Evolutionary conservation across 2,888 invertebrate species (phyloP).

Genomic region (Hyposoter dolosus): DNA sequence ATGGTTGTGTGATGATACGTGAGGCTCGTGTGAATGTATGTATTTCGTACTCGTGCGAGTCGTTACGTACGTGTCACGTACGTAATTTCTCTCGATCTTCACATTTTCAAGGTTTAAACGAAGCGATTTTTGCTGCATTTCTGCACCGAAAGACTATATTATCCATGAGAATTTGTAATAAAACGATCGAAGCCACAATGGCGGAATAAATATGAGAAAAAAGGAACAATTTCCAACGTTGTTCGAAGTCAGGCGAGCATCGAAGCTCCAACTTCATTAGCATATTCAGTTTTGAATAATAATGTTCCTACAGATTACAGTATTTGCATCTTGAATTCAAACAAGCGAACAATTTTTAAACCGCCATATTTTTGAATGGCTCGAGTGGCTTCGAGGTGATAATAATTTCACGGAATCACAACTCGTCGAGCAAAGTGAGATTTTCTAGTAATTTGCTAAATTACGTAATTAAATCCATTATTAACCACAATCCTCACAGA

Average conservation of each 20-base stretch:
- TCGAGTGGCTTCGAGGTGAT: not conserved
- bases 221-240: slow-evolving; percentile 11
- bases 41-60: slow-evolving; percentile 38
- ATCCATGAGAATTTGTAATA: slow-evolving; percentile 27
- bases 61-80: slow-evolving; percentile 25
- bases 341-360: not conserved
- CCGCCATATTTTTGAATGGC: not conserved
- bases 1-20: slow-evolving; percentile 35
- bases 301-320: slow-evolving; percentile 6
- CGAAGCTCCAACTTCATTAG: slow-evolving; percentile 2
- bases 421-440: not conserved
- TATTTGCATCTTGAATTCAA: slow-evolving; percentile 21
- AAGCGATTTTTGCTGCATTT: slow-evolving; percentile 27
- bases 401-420: not conserved
- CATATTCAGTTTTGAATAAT: slow-evolving; percentile 39
- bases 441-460: not conserved
- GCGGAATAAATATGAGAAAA: slow-evolving; percentile 42
- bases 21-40: slow-evolving; percentile 56
- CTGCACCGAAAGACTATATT: not conserved
- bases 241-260: not conserved
- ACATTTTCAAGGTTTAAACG: not conserved
- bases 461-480: not conserved
- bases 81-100: slow-evolving; percentile 30
- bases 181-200: slow-evolving; percentile 13
- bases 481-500: not conserved